These are phyloP conservation scores for Teleogryllus occipitalis DNA, from an alignment of 1,140 invertebrate genomes.

Conservation along the genomic window DNA sequence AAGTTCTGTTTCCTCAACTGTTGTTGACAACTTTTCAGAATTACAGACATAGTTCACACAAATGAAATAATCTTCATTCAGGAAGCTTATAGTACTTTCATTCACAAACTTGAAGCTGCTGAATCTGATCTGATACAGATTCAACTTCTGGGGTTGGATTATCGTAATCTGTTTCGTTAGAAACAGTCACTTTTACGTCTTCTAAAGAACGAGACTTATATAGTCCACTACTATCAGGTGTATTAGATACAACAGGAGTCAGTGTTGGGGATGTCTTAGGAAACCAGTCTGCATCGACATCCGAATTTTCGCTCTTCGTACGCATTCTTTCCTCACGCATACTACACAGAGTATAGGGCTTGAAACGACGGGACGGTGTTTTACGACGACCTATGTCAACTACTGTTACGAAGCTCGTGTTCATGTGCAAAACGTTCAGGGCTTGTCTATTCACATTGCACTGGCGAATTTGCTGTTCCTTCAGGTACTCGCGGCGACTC, in stretches of 20 bases:
- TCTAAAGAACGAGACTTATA: slow-evolving; percentile 11
- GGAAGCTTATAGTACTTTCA: background rate
- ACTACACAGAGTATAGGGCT: slow-evolving; percentile 29
- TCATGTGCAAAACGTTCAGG: slow-evolving; percentile 41
- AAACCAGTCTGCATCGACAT: slow-evolving; percentile 28
- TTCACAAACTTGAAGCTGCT: slow-evolving; percentile 10
- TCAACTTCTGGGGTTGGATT: slow-evolving; percentile 3
- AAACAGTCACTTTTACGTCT: slow-evolving; percentile 5
- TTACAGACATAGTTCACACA: background rate
- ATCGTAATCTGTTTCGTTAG: background rate
- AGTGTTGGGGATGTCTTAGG: background rate
- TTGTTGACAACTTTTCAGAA: background rate
- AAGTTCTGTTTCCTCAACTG: background rate
- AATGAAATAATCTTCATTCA: background rate
- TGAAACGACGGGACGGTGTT: slow-evolving; percentile 28
- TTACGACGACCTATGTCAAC: slow-evolving; percentile 45
- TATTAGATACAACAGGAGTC: background rate
- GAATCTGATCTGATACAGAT: slow-evolving; percentile 11
- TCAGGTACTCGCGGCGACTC: slow-evolving; percentile 44
- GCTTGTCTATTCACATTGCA: slow-evolving; percentile 23
- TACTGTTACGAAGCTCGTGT: slow-evolving; percentile 46
- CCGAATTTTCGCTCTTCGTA: slow-evolving; percentile 51
- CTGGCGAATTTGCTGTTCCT: slow-evolving; percentile 32
- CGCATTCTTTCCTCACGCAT: slow-evolving; percentile 37
- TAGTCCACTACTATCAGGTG: background rate